Evolutionary conservation across 2,113 vertebrate species (phyloP), one percentile per base, ranked within the genome.

Genomic region (Bagarius yarrelli): DNA sequence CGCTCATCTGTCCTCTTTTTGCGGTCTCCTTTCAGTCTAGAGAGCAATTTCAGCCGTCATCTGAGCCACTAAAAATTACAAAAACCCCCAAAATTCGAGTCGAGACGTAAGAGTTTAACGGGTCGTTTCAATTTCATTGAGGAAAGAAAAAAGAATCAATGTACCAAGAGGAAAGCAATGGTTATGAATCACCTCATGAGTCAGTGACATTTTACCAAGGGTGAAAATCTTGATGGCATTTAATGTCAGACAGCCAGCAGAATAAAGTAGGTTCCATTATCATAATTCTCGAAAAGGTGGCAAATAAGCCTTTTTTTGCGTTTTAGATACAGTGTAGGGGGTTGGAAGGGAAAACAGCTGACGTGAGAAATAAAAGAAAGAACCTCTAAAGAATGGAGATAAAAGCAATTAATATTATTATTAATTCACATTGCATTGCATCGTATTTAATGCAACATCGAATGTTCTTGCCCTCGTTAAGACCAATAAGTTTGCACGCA

Each of bases 211-310:
- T 81, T 81, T 73, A 74, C 27, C 15, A 27, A 61, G 57, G 67
- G 79, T 23, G 59, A 14, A 81, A 81, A 74, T 81, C 70, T 74
- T 61, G 70, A 73, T 81, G 79, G 70, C 57, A 81, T 81, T 81
- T 74, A 74, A 64, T 34, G 40, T 63, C 78, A 76, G 32, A 76
- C 14, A 23, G 55, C 55, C 14, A 59, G 73, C 23, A 79, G 64
- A 79, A 79, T 70, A 66, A 79, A 81, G 59, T 13, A n/a, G 59
- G 47, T 32, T 21, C 27, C 47, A 81, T 81, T 61, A 81, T 72
- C 40, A 80, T 63, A 81, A 81, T 63, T 80, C 56, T 76, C 44
- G 73, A 76, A 76, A 55, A 76, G 73, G 73, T 76, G 40, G 23
- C 25, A 81, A 73, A 80, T 80, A 73, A 50, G 69, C 36, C 57